Base-by-base conservation (phyloP, 2,113 vertebrate species). In the Macquaria australasica region DNA sequence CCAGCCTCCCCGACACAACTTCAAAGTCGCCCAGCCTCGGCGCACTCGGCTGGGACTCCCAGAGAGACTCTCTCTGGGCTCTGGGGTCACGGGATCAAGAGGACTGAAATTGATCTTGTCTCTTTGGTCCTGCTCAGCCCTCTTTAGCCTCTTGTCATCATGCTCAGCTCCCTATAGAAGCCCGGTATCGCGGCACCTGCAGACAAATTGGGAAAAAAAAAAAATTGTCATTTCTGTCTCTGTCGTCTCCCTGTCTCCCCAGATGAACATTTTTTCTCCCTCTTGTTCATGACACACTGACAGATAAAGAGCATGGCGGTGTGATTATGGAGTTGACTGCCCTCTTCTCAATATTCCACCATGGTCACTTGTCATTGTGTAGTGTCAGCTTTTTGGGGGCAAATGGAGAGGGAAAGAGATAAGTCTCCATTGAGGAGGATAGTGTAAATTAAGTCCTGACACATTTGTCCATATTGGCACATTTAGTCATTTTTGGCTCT, bases 61-160 rank as follows among this genome's bases (percentile, higher is more conserved):
- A 87, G 67, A 71, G 94, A 93, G 93, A 92, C 88, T 82, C 89
- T 89, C 88, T 79, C 86, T 50, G 53, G 85, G 84, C 77, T 90
- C 79, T 34, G 63, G 92, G 91, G 92, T 95, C 94, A 88, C 3
- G 15, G 82, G 91, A 93, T 96, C 95, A 95, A 95, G 94, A 95
- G 91, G 89, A 91, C 83, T 93, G 90, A 94, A 95, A 95, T 94
- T 91, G 90, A 94, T 93, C 93, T 89, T 12, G 75, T 90, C 87
- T 88, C 88, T 90, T 91, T 92, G 88, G 89, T 92, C 81, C 79
- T 50, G 82, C 86, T 85, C 86, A 79, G 75, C 77, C 78, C 89
- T 90, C 88, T 89, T 92, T 94, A 93, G 85, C 90, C 90, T 84
- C 88, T 91, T 83, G 88, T 91, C 89, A 85, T 81, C 77, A 62